Base-by-base conservation (phyloP, 2,797 vertebrate genomes). In the Cygnus olor region DNA sequence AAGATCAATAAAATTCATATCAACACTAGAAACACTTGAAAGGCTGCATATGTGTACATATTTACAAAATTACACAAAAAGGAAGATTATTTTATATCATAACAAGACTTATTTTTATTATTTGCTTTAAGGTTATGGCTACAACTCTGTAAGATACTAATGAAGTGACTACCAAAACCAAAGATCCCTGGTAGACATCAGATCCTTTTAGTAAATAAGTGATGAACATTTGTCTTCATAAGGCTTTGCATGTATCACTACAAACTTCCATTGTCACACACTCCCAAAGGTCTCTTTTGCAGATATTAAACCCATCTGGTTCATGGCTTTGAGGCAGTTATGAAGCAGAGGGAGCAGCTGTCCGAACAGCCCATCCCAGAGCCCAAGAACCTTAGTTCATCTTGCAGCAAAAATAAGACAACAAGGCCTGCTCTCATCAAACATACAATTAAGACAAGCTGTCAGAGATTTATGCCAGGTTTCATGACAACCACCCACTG, bases 251-350 rank as follows among this genome's bases (percentile, higher is more conserved):
- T 72, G 20, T 87, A 76, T 81, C 58, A 63, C 34, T 76, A 54
- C 66, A 79, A 93, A 72, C 28, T 45, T 63, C n/a, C 51, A 79
- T 64, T 90, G 70, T 65, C 70, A 74, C 40, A 65, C 36, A 53
- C 11, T 89, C 83, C 45, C 78, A 76, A 32, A 86, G 54, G 88
- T 72, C 45, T 51, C 84, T 90, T 71, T 84, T 58, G 44, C 32
- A 84, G 80, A 66, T 28, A 76, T 22, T 24, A 79, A 90, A 81
- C 54, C 86, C 80, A 86, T 88, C 80, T 86, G 92, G 54, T 84
- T 81, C 54, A 17, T 51, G 72, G 49, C 25, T 78, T 24, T 25
- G 56, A 93, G 53, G 64, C 24, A 13, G 13, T 65, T 84, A 45
- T 4, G 61, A 56, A 93, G 63, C 28, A 74, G 40, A 84, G 60